phyloP scores from a whole-genome alignment of 2,113 vertebrate genomes.

The Benthochromis sp. region DNA sequence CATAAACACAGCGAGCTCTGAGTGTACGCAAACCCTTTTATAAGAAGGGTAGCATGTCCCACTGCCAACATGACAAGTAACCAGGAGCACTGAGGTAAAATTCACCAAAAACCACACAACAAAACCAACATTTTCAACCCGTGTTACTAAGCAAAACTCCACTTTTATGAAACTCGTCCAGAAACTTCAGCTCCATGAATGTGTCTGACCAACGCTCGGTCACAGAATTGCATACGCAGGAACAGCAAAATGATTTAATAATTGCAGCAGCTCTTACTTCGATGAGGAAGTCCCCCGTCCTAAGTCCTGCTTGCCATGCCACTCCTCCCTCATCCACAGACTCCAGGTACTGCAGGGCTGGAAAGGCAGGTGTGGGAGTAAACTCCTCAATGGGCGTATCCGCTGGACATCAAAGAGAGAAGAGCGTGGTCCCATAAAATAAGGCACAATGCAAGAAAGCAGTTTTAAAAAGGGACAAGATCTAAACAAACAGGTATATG shows the following conservation, averaged over 20 bases:
- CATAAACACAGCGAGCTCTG: background rate
- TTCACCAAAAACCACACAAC: background rate
- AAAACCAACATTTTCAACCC: background rate
- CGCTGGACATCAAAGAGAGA: slow-evolving; percentile 62
- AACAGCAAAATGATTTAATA: background rate
- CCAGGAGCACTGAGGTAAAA: background rate
- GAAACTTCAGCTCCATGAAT: rapidly evolving
- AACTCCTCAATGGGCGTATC: slow-evolving; percentile 98
- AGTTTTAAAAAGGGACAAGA: background rate
- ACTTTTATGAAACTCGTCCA: background rate
- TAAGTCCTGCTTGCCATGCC: slow-evolving; percentile 93
- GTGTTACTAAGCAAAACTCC: background rate
- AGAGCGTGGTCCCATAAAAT: background rate
- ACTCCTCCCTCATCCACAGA: slow-evolving; percentile 98
- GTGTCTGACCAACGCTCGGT: background rate
- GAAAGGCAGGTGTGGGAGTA: slow-evolving; percentile 94
- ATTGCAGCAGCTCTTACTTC: slow-evolving; percentile 77
- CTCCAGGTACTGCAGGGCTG: slow-evolving; percentile 97
- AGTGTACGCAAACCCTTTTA: background rate
- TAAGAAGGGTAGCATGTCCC: background rate
- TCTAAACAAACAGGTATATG: background rate
- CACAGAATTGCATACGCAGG: rapidly evolving
- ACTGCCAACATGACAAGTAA: background rate
- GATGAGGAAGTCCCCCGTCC: slow-evolving; percentile 96
- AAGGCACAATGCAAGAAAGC: background rate